Base-by-base conservation (phyloP, 1,140 invertebrate species). In the Calycopis cecrops region DNA sequence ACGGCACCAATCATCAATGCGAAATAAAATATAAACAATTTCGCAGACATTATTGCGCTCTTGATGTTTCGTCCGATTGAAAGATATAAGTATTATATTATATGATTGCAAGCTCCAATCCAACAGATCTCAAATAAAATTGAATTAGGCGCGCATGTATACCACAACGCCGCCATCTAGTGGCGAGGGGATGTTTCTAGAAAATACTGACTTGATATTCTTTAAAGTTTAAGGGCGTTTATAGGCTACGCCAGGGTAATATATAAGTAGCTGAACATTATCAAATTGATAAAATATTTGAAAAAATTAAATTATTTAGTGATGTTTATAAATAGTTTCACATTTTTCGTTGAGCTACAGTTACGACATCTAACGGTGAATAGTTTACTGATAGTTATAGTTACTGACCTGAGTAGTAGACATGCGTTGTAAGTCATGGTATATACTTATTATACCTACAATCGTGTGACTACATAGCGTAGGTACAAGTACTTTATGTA, bases 141-240 rank as follows among this genome's bases (percentile, higher is more conserved):
- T 56, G 37, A 58, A 57, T n/a, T 54, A 35, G 56, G 55, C 57
- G 48, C 18, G 49, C 34, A 71, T 82, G 62, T 79, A 79, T 73
- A 79, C 44, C 9, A 11, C 8, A 12, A 37, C 38, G 34, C 48
- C 18, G 75, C 70, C 77, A 83, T 83, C 79, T 83, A 79, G 69
- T 59, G 67, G 42, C 57, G 28, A 70, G 66, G 71, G 63, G 77
- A 76, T 47, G 44, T 33, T 76, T 79, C 78, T 74, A 17, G 74
- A 77, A 68, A 57, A 28, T n/a, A 55, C 59, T 69, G 62, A 63
- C 62, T 56, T 63, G 60, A 9, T 59, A 28, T 53, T 54, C 34
- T 55, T 35, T 14, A 14, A 18, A 2, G 44, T 2, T 28, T 28
- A 28, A 3, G 6, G 21, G 12, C 28, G 7, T 28, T 53, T 4